Percentiles rank a stretch among this genome's conserved stretches.
Evolutionary conservation across 2,888 invertebrate genomes (phyloP).

Genomic region (Phyllotreta striolata): DNA sequence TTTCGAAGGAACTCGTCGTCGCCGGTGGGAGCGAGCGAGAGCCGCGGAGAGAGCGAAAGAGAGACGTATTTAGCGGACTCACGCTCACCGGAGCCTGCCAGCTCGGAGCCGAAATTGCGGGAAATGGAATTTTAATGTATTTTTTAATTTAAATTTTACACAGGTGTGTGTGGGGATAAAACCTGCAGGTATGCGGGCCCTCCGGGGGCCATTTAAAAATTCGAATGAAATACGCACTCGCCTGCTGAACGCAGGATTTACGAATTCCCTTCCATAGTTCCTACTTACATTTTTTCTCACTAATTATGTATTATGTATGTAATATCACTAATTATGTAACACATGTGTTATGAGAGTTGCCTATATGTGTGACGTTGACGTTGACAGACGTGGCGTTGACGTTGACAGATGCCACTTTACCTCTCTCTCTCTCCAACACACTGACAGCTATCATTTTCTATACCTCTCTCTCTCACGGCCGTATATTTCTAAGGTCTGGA

Average conservation of each 20-base stretch:
- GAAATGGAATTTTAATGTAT: slow-evolving; percentile 39
- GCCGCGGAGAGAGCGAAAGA: neutral
- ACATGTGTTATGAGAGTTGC: no score
- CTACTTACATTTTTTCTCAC: no score
- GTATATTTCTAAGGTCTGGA: no score
- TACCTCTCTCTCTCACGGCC: no score
- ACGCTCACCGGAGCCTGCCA: slow-evolving; percentile 34
- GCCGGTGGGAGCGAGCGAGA: slow-evolving; percentile 3
- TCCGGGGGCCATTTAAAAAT: slow-evolving; percentile 28
- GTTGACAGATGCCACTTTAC: no score
- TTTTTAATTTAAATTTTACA: slow-evolving; percentile 36
- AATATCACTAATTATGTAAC: no score
- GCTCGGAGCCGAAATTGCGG: slow-evolving; percentile 36
- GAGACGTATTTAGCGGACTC: slow-evolving; percentile 28
- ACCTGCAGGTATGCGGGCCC: slow-evolving; percentile 27
- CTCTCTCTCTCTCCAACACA: no score
- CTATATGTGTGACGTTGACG: no score
- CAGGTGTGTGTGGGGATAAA: slow-evolving; percentile 36
- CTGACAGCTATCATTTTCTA: no score
- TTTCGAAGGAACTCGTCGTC: slow-evolving; percentile 19
- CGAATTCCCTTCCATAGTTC: slow-evolving; percentile 5
- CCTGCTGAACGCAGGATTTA: slow-evolving; percentile 11
- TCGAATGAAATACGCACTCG: slow-evolving; percentile 25
- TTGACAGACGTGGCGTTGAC: no score
- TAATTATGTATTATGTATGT: no score